Percentiles rank a stretch among this genome's conserved stretches.
phyloP scores from a whole-genome alignment of 2,113 vertebrate species.

The Gadus chalcogrammus region DNA sequence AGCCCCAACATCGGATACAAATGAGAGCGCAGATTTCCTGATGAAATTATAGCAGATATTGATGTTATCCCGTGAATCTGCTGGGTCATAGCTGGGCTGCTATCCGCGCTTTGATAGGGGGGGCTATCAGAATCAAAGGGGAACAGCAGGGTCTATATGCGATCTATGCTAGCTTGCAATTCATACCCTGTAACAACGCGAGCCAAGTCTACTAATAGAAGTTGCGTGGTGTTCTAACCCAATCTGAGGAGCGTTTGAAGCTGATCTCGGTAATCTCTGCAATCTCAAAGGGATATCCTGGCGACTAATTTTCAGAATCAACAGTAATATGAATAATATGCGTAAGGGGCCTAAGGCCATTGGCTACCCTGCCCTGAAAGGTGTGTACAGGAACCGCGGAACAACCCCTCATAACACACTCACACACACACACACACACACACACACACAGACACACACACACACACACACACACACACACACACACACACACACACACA shows the following conservation, averaged over 20 bases:
- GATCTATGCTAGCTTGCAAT: slow-evolving; percentile 37
- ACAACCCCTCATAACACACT: slow-evolving; percentile 14
- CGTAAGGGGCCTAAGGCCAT: slow-evolving; percentile 46
- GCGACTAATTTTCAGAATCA: slow-evolving; percentile 74
- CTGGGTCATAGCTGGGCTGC: slow-evolving; percentile 27
- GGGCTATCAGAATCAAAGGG: slow-evolving; percentile 29
- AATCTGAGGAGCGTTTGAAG: slow-evolving; percentile 74
- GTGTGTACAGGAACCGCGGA: slow-evolving; percentile 30
- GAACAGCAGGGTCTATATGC: slow-evolving; percentile 33
- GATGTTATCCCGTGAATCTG: slow-evolving; percentile 54
- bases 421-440: slow-evolving; percentile 10
- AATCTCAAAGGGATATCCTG: slow-evolving; percentile 75
- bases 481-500: slow-evolving; percentile 30
- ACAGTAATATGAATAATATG: slow-evolving; percentile 75
- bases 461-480: slow-evolving; percentile 27
- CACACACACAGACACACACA: slow-evolving; percentile 30
- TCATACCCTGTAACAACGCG: slow-evolving; percentile 53
- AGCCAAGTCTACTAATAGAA: slow-evolving; percentile 45
- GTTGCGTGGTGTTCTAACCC: slow-evolving; percentile 44
- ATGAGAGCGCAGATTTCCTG: slow-evolving; percentile 35
- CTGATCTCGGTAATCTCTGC: slow-evolving; percentile 65
- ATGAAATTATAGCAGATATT: slow-evolving; percentile 52
- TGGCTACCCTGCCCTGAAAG: slow-evolving; percentile 45
- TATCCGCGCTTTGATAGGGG: slow-evolving; percentile 17
- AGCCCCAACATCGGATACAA: slow-evolving; percentile 48